Evolutionary conservation across 2,797 vertebrate genomes (phyloP).

Genomic region (Cyclura pinguis): DNA sequence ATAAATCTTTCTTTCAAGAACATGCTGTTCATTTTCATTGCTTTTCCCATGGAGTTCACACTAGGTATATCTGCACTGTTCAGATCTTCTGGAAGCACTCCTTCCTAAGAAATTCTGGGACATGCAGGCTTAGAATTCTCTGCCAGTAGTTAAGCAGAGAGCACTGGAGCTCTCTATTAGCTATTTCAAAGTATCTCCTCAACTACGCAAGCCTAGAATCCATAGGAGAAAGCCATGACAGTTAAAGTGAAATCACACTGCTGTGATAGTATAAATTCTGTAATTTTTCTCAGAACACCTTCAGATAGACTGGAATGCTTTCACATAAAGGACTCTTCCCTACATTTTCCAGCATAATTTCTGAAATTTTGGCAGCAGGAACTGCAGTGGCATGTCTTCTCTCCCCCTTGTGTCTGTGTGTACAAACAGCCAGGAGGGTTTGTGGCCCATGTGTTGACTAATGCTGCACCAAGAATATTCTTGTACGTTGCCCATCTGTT

Average conservation of each 20-base stretch:
- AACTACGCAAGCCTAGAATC: too few species aligned
- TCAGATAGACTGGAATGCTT: not conserved
- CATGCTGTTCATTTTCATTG: too few species aligned
- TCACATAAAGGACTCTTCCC: not conserved
- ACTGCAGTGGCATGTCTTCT: too few species aligned
- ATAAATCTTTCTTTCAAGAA: not conserved
- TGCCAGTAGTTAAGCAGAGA: too few species aligned
- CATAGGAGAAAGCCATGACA: too few species aligned
- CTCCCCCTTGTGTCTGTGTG: not conserved
- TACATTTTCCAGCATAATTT: not conserved
- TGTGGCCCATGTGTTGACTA: not conserved
- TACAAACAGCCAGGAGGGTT: not conserved
- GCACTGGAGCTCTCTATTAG: too few species aligned
- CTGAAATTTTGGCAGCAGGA: not conserved
- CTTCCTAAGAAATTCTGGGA: too few species aligned
- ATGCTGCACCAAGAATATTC: not conserved
- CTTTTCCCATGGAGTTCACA: not conserved
- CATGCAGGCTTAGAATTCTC: too few species aligned
- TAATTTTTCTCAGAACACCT: not conserved
- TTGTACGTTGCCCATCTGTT: constrained; percentile 18
- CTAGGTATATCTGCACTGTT: not conserved
- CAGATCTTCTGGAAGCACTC: not conserved
- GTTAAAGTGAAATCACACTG: too few species aligned
- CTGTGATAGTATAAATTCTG: not conserved
- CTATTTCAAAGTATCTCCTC: too few species aligned